Evolutionary conservation across 1,140 invertebrate genomes (phyloP), one percentile per base, ranked within the genome.

Genomic region (Drosophila subobscura): DNA sequence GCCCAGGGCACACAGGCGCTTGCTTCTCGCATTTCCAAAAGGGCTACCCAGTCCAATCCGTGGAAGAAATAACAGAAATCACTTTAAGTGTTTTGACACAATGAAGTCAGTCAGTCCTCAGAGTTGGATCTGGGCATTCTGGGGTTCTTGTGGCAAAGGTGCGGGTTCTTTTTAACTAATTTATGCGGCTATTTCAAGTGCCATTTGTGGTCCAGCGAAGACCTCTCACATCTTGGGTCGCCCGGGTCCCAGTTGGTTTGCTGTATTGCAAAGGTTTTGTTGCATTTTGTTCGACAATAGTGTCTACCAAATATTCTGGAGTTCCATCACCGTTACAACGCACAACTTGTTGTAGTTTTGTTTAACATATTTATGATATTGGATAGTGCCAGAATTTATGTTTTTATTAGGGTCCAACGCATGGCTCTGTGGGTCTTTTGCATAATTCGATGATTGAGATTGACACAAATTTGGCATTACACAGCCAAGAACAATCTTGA

Each of bases 21-120:
- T 50, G 47, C 23, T 22, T 80, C 74, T 81, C 74, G 77, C 74
- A 46, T 83, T 83, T 74, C 79, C 52, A 8, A 23, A 23, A 23
- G 25, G 27, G 45, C 20, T 46, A 41, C 23, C 56, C 51, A 42
- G 47, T 33, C n/a, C 27, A 40, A 29, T 37, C 10, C 1, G 10
- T 10, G n/a, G 49, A 67, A 44, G 44, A 23, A 53, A 61, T 33
- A 61, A 45, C 68, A 71, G 71, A 83, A 83, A 84, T 84, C 79
- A 83, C 60, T 83, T 84, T 79, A 59, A 76, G 72, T 84, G 66
- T 73, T 84, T 79, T 85, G 80, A 85, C 80, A 84, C 80, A 84
- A 84, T 84, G 77, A 72, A 84, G 67, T 85, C 80, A 77, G 80
- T 67, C 74, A 54, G 79, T 66, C 40, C 55, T 72, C 72, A 71